Evolutionary conservation across 2,797 vertebrate species (phyloP), one percentile per base, ranked within the genome.

Genomic region (Schizopygopsis pylzovi): DNA sequence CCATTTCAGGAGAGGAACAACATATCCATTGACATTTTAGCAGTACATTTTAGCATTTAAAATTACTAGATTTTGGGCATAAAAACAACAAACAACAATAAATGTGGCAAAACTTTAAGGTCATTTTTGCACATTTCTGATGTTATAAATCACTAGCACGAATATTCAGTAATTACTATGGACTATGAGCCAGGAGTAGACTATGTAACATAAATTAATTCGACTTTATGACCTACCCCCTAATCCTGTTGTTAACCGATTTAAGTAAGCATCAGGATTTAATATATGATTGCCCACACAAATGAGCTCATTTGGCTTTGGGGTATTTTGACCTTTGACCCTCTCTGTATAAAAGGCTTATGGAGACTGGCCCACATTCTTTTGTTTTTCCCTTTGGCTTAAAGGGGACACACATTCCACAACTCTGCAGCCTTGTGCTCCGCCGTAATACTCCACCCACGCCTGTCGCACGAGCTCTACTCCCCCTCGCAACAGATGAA

Each of bases 401-500:
- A 76, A 84, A 78, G 77, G 89, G 91, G 86, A 82, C 83, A 90
- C 77, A 71, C 89, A 90, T 93, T 94, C 90, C 86, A 25, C 67
- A 86, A 87, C 68, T 85, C 68, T 82, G 86, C 65, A 87, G 89
- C 88, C 89, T 79, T 37, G 77, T 79, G 77, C 77, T 72, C 45
- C n/a, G 15, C 33, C n/a, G 22, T 77, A 84, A 54, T 20, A 54
- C 82, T 77, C 82, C 73, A 84, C 82, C 82, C 82, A 77, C 59
- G 72, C 75, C 79, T 85, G 87, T 89, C 87, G 87, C 89, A 28
- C 86, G 87, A 92, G 92, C 92, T 89, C 81, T 90, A 90, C 92
- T 92, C 89, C 92, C 87, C 84, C 63, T 39, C 81, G 87, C 61
- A 90, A 93, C 92, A 90, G 89, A 94, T 92, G 92, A 88, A 90